Evolutionary conservation across 2,113 vertebrate genomes (phyloP), one percentile per base, ranked within the genome.

Genomic region (Brienomyrus longianalis): DNA sequence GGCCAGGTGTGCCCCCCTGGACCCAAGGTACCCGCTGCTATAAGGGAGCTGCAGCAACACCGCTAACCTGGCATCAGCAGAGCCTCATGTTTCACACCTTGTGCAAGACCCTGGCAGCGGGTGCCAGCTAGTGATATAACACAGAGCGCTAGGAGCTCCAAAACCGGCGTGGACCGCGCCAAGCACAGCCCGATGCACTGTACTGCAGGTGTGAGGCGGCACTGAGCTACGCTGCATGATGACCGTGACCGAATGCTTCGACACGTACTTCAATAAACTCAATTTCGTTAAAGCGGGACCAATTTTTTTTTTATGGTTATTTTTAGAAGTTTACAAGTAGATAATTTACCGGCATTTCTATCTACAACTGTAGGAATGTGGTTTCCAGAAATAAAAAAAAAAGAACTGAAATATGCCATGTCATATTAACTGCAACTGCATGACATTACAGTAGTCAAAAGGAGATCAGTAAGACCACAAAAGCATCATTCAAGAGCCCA

Each of bases 301-400:
- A 3, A 9, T 51, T 13, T 50, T n/a, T 19, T 52, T 54, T 54
- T 54, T 19, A 54, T 54, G 52, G 47, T 39, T 88, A 80, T 88
- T 88, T 88, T 27, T 88, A 50, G 88, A 88, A 31, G n/a, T 31
- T n/a, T 48, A 17, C 6, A 52, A 52, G 45, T 66, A 23, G 66
- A 88, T n/a, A 89, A 91, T 50, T 35, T 86, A 83, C 92, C 62
- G 88, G 1, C 83, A 90, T 84, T 86, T 91, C 90, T 91, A 15
- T 54, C 31, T 39, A 11, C 27, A 43, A 45, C 43, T 56, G 77
- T 43, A 89, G 66, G 15, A 39, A 4, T 19, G 88, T 51, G 66
- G 47, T 31, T 35, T 74, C 13, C 39, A 10, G 17, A 27, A 43
- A 43, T 48, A 52, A 56, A 39, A 27, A 86, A 39, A 35, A 86